Conservation (phyloP, 1,140 invertebrate genomes). For the Coelopa frigida region DNA sequence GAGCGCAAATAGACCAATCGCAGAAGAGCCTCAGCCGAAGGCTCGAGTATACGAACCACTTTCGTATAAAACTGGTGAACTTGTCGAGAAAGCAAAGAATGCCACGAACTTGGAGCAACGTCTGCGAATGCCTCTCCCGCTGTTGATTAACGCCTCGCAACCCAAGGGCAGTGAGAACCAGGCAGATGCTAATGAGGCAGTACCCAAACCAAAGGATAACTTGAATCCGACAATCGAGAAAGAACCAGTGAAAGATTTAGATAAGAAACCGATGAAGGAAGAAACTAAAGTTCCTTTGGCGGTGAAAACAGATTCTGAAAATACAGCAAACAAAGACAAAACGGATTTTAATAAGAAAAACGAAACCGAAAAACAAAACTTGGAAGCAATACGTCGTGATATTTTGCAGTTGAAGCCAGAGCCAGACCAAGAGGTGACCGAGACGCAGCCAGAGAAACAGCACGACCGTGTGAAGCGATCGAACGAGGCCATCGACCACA, state of each 20-base stretch:
- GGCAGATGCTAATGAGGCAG: not conserved
- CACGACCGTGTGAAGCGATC: no score
- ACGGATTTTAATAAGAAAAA: no score
- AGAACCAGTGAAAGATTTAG: no score
- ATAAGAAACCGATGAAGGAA: no score
- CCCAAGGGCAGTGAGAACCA: conserved; percentile 10
- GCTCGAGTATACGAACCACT: conserved; percentile 33
- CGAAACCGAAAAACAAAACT: conserved; percentile 24
- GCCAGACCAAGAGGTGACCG: conserved; percentile 6
- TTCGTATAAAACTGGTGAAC: conserved; percentile 33
- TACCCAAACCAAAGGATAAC: not conserved
- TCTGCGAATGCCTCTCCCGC: conserved; percentile 29
- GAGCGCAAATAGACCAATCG: conserved; percentile 19
- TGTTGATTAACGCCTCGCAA: conserved; percentile 23
- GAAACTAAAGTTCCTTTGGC: no score
- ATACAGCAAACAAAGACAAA: not conserved
- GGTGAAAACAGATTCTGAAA: no score
- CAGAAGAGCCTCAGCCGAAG: conserved; percentile 28
- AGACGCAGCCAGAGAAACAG: no score
- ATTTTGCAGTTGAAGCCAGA: conserved; percentile 24
- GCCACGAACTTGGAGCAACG: conserved; percentile 17
- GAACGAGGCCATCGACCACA: no score
- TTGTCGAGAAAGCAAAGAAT: conserved; percentile 27
- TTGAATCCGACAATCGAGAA: no score
- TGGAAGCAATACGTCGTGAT: conserved; percentile 36